Conservation (phyloP, 1,140 invertebrate species). For the Trichonephila clavata region DNA sequence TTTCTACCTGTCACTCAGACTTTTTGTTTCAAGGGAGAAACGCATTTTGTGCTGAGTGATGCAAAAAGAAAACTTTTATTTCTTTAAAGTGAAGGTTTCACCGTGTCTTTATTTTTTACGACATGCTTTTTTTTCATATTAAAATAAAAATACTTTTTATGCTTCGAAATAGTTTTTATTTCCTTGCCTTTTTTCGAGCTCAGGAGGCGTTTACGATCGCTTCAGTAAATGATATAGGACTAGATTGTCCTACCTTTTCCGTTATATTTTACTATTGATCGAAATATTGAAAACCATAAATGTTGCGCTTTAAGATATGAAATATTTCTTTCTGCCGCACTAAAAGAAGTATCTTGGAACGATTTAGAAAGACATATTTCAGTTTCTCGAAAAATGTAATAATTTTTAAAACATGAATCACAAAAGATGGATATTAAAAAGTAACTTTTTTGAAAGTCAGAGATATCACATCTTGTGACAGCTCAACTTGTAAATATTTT, state of each 20-base stretch:
- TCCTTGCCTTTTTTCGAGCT: neutral
- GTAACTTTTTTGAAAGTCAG: too few species aligned
- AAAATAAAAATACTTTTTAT: neutral
- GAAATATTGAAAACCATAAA: neutral
- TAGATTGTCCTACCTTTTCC: neutral
- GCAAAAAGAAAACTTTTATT: neutral
- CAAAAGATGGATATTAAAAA: too few species aligned
- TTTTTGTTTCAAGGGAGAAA: neutral
- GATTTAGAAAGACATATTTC: neutral
- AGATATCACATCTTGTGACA: too few species aligned
- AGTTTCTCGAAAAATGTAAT: too few species aligned
- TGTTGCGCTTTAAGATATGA: neutral
- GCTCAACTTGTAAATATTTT: too few species aligned
- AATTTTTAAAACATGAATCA: too few species aligned
- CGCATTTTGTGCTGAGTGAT: conserved; percentile 19
- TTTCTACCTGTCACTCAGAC: conserved; percentile 41
- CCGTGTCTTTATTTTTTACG: neutral
- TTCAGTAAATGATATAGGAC: neutral
- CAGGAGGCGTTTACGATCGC: neutral
- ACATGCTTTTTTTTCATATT: conserved; percentile 7
- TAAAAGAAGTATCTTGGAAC: neutral
- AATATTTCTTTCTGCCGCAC: neutral
- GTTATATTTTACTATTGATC: conserved; percentile 8
- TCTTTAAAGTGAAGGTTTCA: neutral
- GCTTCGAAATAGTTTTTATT: neutral